Evolutionary conservation across 2,888 invertebrate species (phyloP).

Genomic region (Cenopis cana): DNA sequence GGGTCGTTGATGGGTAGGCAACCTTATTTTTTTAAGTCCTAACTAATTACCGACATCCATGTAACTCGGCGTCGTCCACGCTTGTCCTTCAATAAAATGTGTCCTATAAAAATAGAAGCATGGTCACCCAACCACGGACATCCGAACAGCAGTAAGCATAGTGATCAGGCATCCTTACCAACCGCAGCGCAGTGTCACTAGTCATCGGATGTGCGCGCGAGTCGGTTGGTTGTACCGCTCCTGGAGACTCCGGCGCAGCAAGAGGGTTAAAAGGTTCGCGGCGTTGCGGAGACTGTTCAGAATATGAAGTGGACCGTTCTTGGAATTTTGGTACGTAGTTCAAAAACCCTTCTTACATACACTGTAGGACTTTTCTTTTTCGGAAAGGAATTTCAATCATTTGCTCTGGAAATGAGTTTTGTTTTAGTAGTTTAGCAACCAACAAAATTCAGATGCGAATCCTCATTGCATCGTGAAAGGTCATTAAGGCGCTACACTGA

Average conservation of each 20-base stretch:
- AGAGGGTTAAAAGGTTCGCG: slow-evolving; percentile 41
- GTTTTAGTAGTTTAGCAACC: too few species aligned
- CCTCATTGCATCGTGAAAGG: too few species aligned
- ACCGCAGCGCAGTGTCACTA: slow-evolving; percentile 45
- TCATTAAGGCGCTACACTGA: too few species aligned
- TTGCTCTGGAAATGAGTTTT: too few species aligned
- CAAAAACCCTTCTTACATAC: background rate
- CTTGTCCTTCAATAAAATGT: too few species aligned
- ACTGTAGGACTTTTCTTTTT: too few species aligned
- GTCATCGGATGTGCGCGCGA: slow-evolving; percentile 70
- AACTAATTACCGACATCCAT: too few species aligned
- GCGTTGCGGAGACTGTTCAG: slow-evolving; percentile 55
- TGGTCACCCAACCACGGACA: slow-evolving; percentile 19
- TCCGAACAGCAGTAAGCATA: slow-evolving; percentile 1
- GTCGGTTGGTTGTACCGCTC: slow-evolving; percentile 62
- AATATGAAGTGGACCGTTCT: slow-evolving; percentile 41
- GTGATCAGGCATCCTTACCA: background rate
- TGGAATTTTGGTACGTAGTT: slow-evolving; percentile 27
- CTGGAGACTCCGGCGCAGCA: slow-evolving; percentile 63
- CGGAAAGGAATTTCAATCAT: background rate
- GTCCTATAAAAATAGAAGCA: background rate
- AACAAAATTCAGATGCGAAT: too few species aligned
- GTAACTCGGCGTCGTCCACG: too few species aligned
- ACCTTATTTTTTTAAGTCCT: too few species aligned
- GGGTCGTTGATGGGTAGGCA: too few species aligned